A percentile compares a stretch with the other conserved stretches of the same genome.
These are phyloP conservation scores for Hemitrygon akajei DNA, from an alignment of 2,797 vertebrate species.

Conservation along the genomic window DNA sequence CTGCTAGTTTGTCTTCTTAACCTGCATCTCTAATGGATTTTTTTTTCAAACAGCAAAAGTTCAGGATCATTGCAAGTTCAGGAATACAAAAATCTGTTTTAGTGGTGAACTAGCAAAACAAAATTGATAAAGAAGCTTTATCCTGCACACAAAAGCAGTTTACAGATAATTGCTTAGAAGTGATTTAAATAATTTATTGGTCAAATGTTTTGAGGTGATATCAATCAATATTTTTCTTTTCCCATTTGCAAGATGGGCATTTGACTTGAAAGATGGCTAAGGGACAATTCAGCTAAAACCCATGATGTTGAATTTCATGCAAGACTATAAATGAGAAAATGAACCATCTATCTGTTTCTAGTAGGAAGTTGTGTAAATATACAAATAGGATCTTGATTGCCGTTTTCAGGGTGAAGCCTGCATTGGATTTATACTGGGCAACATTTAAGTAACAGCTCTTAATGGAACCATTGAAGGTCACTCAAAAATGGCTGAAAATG, in stretches of 20 bases:
- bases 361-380: neutral
- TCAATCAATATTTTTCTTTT: neutral
- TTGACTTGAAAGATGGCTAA: neutral
- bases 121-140: neutral
- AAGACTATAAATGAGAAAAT: neutral
- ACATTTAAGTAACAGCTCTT: neutral
- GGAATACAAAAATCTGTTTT: neutral
- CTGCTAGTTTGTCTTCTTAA: neutral
- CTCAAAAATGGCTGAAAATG: neutral
- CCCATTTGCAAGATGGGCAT: neutral
- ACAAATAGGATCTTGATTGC: neutral
- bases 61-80: neutral
- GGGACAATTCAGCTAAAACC: neutral
- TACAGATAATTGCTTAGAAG: neutral
- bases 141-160: neutral
- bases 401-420: neutral
- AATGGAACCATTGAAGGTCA: neutral
- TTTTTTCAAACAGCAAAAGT: neutral
- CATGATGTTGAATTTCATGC: neutral
- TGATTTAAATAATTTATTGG: neutral
- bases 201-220: neutral
- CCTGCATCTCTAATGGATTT: neutral
- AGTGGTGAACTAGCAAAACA: neutral
- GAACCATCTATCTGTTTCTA: neutral
- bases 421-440: neutral